These are phyloP conservation scores for Athetis lepigone DNA, from an alignment of 2,888 invertebrate species.

Conservation along the genomic window DNA sequence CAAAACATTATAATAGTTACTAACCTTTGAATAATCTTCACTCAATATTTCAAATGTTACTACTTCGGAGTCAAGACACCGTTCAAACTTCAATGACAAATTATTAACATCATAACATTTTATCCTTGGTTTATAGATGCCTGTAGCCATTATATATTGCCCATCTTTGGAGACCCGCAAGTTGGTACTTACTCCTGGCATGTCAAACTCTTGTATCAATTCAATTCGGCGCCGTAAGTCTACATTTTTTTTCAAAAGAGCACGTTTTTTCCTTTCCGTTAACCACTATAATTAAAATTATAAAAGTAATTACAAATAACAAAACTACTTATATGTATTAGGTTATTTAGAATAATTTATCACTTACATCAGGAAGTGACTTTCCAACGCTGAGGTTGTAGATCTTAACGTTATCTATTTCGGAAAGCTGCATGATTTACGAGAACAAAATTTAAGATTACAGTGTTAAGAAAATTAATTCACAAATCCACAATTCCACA, in stretches of 20 bases:
- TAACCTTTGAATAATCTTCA: slow-evolving; percentile 98
- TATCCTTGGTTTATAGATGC: slow-evolving; percentile 98
- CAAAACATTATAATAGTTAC: background rate
- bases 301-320: slow-evolving; percentile 1
- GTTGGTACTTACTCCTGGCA: slow-evolving; percentile 98
- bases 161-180: slow-evolving; percentile 97
- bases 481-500: background rate
- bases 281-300: slow-evolving; percentile 92
- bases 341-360: slow-evolving; percentile 35
- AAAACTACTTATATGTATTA: background rate
- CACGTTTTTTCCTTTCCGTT: slow-evolving; percentile 95
- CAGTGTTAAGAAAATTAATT: background rate
- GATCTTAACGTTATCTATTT: slow-evolving; percentile 98
- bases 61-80: slow-evolving; percentile 99
- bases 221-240: slow-evolving; percentile 97
- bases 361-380: slow-evolving; percentile 98
- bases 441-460: too few relatives aligned
- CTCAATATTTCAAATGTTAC: slow-evolving; percentile 97
- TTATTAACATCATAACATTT: slow-evolving; percentile 99
- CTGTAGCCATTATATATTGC: slow-evolving; percentile 97
- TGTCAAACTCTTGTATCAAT: slow-evolving; percentile 99
- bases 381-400: slow-evolving; percentile 99
- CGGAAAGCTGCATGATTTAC: slow-evolving; percentile 95
- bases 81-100: slow-evolving; percentile 98
- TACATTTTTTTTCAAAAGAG: slow-evolving; percentile 96